Base-by-base conservation (phyloP, 1,140 invertebrate species). In the Frieseomelitta varia region DNA sequence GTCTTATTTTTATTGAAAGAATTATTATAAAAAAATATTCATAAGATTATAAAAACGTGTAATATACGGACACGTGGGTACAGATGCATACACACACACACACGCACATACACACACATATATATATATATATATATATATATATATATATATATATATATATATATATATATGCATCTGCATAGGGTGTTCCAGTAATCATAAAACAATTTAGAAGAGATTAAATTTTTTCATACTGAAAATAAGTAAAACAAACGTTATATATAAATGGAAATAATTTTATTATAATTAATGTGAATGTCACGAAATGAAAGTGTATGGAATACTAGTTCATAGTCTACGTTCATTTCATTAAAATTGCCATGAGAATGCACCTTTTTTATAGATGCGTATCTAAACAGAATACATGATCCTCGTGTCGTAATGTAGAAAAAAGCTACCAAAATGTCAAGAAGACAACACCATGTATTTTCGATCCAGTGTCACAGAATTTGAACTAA, bases 401-500 rank as follows among this genome's bases (percentile, higher is more conserved):
- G 30, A 72, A 72, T 53, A 67, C 68, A 74, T 86, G 86, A 87
- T 79, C 81, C 86, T 47, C 30, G 27, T 24, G 79, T 75, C 79
- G 21, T 53, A 27, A 84, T 80, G 74, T 30, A 82, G 11, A 76
- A 81, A 81, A 84, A 84, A 65, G 58, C 24, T 67, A 58, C 58
- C 75, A 85, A 89, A 79, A 87, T 88, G 85, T 84, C 75, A 87
- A 81, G n/a, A n/a, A 82, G 55, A 11, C 47, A 58, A 4, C 61
- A 53, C 27, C 30, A 58, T 85, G 75, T 53, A 77, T 61, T 74
- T 86, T 86, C n/a, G 65, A 63, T 75, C 67, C 47, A 75, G 15
- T 83, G 27, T 68, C 19, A 14, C 65, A 75, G 21, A 56, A 53
- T 65, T 15, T 61, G 34, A 68, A 24, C 47, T 51, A 24, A 34